Conservation (phyloP, 1,140 invertebrate genomes). For the Lepidurus packardi region DNA sequence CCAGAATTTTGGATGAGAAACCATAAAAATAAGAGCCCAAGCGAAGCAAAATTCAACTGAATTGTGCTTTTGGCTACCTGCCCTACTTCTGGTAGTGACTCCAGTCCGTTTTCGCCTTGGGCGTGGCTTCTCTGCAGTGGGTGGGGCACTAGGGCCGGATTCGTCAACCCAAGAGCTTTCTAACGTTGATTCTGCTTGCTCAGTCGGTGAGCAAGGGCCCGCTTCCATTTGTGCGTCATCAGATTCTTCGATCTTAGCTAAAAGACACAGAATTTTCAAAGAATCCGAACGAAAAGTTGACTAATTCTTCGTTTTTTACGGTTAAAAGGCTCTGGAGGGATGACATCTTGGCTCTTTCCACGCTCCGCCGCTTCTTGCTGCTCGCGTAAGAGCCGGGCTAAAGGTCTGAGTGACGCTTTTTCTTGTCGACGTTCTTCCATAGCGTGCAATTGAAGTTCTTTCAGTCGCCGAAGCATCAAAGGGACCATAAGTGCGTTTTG, state of each 20-base stretch:
- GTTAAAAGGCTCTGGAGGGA: neutral
- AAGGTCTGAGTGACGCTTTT: conserved; percentile 47
- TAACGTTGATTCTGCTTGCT: neutral
- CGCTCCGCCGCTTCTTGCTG: conserved; percentile 25
- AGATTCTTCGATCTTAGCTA: neutral
- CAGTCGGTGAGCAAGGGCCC: neutral
- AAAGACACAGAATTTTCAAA: neutral
- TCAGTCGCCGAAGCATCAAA: conserved; percentile 71
- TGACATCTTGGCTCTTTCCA: neutral
- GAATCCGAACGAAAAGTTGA: neutral
- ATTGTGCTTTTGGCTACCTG: neutral
- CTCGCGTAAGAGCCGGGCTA: conserved; percentile 51
- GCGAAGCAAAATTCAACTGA: neutral
- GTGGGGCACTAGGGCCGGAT: neutral
- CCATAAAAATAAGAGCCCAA: neutral
- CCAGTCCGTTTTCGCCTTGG: neutral
- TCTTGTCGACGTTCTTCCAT: conserved; percentile 46
- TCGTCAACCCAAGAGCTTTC: neutral
- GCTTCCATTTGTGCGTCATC: neutral
- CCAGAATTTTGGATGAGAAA: no score
- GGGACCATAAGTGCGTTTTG: conserved; percentile 80
- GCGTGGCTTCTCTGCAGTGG: neutral
- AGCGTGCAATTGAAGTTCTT: conserved; percentile 36
- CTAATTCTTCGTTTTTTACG: neutral
- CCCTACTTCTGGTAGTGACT: neutral